Base-by-base conservation (phyloP, 2,888 invertebrate species). In the Cephus pygmeus region DNA sequence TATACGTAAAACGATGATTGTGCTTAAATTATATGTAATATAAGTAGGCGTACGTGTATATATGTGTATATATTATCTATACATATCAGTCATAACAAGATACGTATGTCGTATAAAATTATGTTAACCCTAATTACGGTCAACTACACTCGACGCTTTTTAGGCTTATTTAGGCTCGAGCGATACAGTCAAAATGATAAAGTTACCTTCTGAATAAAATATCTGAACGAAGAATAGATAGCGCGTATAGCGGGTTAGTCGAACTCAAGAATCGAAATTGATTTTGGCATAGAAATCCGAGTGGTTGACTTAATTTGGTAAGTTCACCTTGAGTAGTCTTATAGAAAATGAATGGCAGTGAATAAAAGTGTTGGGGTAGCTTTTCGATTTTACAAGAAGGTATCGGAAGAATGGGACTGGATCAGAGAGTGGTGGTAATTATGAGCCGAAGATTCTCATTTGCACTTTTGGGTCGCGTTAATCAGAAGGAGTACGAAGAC, bases 401-500 rank as follows among this genome's bases (percentile, higher is more conserved):
- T 56, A 23, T 56, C 56, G 2, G 9, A 15, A 15, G 4, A 15
- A 15, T 40, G 40, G 40, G 15, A 1, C 6, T 6, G 40, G 56
- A 56, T 23, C 15, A 9, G 56, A 15, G 56, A 56, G 56, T 2
- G 56, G 23, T 0, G 56, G 9, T 56, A 23, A 56, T 23, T 56
- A 23, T 9, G 23, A 56, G 23, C 23, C 9, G 56, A 56, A 56
- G 31, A 34, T 34, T 71, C 11, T 71, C 12, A 71, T 71, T 71
- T 71, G 71, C 30, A 71, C 30, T 71, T 71, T 71, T 71, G 30
- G 31, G 71, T 56, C 71, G 71, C 71, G 23, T 74, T 74, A 74
- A 74, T 74, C 74, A 23, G 78, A 34, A 34, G 33, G 69, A 34
- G 69, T 56, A 76, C 0, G 73, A 75, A 76, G 78, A 71, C 23